Percentiles rank a stretch among this genome's conserved stretches.
phyloP scores from a whole-genome alignment of 2,113 vertebrate genomes.

The Corvus moneduloides region DNA sequence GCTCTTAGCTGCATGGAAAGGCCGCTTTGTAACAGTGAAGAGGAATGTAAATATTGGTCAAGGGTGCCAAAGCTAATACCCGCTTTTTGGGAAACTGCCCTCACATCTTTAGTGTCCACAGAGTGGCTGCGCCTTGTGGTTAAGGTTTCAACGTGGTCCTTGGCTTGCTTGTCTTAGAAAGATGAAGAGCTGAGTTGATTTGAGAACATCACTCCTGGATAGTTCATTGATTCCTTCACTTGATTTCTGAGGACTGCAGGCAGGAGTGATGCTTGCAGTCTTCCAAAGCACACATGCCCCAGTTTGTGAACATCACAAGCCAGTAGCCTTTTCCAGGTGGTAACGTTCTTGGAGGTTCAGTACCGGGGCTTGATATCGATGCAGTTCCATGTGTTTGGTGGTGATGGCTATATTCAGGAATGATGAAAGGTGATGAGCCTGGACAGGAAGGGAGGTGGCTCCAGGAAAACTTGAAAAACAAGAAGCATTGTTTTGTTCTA shows the following conservation, averaged over 20 bases:
- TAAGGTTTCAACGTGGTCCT: not conserved
- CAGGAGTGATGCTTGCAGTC: not conserved
- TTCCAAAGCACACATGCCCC: not conserved
- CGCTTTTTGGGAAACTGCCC: constrained; percentile 27
- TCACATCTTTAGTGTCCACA: not conserved
- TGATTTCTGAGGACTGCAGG: not conserved
- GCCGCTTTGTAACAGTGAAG: not conserved
- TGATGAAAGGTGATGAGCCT: not conserved
- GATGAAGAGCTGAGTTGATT: constrained; percentile 2
- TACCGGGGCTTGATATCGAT: rapidly evolving
- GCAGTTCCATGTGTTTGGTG: not conserved
- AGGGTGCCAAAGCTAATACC: constrained; percentile 7
- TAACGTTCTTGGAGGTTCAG: not conserved
- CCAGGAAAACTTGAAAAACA: constrained; percentile 23
- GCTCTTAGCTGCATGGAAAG: not conserved
- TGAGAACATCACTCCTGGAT: constrained; percentile 3
- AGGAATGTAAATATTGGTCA: not conserved
- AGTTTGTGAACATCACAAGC: not conserved
- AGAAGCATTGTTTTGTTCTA: constrained; percentile 42
- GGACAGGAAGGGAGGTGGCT: constrained; percentile 1
- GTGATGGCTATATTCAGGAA: not conserved
- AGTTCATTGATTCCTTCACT: constrained; percentile 6
- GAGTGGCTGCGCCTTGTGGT: not conserved
- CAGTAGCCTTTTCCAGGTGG: not conserved
- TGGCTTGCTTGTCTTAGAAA: constrained; percentile 28